Conservation (phyloP, 2,797 vertebrate species). For the Euthynnus affinis region DNA sequence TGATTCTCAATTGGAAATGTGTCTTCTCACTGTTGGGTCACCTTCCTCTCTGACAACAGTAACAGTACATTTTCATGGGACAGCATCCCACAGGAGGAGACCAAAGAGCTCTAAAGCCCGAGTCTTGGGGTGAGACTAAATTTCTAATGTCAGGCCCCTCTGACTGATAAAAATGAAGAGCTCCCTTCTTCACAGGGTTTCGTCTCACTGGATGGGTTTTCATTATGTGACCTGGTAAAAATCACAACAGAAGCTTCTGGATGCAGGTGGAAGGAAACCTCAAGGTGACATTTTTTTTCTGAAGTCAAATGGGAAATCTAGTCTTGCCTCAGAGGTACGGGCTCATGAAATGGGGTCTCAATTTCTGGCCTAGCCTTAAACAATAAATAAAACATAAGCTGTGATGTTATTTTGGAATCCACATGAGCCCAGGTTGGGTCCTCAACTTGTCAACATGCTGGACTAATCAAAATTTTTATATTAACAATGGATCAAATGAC, state of each 20-base stretch:
- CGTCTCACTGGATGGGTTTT: conserved; percentile 26
- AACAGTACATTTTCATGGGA: conserved; percentile 24
- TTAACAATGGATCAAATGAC: neutral
- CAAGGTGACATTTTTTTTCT: conserved; percentile 1
- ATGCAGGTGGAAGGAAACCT: conserved; percentile 17
- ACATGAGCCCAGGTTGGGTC: neutral
- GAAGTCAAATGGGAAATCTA: conserved; percentile 3
- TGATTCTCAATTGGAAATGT: conserved; percentile 23
- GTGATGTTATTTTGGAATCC: neutral
- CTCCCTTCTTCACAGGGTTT: conserved; percentile 28
- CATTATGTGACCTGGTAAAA: conserved; percentile 23
- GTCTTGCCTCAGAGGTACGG: neutral
- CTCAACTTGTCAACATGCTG: neutral
- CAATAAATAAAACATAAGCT: conserved; percentile 12
- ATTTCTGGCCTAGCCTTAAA: neutral
- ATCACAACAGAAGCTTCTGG: conserved; percentile 24
- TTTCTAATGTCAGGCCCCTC: conserved; percentile 15
- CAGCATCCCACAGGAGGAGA: conserved; percentile 24
- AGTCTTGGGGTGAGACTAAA: conserved; percentile 13
- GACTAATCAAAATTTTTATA: neutral
- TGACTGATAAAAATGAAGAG: conserved; percentile 25
- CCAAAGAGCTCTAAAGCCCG: conserved; percentile 3
- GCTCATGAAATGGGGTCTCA: neutral
- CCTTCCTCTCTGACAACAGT: conserved; percentile 4
- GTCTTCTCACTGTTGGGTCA: conserved; percentile 39